A percentile compares a stretch with the other conserved stretches of the same genome.
phyloP scores from a whole-genome alignment of 2,888 invertebrate species.

The Dicranocentrus wangi region DNA sequence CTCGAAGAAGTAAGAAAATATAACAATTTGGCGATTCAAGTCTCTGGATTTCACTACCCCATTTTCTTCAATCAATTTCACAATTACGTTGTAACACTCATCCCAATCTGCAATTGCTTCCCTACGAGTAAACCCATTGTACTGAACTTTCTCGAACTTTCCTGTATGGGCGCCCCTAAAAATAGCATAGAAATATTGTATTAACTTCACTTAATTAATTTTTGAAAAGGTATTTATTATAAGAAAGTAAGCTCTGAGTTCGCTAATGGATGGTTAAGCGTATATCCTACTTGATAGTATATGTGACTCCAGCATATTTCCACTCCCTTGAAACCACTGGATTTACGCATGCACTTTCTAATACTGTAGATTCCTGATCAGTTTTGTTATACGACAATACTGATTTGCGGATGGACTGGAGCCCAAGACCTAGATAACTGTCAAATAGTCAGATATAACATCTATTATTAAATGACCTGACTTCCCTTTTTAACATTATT shows the following conservation, averaged over 20 bases:
- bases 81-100: slow-evolving; percentile 78
- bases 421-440: slow-evolving; percentile 92
- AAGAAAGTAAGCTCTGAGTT: neutral
- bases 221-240: neutral
- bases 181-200: slow-evolving; percentile 16
- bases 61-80: slow-evolving; percentile 78
- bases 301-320: slow-evolving; percentile 85
- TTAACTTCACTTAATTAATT: too few species aligned
- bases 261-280: too few species aligned
- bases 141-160: slow-evolving; percentile 74
- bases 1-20: slow-evolving; percentile 97
- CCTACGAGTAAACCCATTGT: slow-evolving; percentile 77
- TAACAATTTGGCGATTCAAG: slow-evolving; percentile 80
- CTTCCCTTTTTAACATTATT: too few species aligned
- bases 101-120: slow-evolving; percentile 80
- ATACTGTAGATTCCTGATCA: slow-evolving; percentile 75
- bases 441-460: too few species aligned
- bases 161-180: slow-evolving; percentile 75
- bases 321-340: slow-evolving; percentile 83
- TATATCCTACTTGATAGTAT: slow-evolving; percentile 80
- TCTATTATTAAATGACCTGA: slow-evolving; percentile 58
- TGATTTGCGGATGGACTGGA: slow-evolving; percentile 91
- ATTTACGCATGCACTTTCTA: slow-evolving; percentile 86
- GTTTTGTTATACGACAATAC: slow-evolving; percentile 80
- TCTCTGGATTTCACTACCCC: slow-evolving; percentile 79